phyloP scores from a whole-genome alignment of 2,888 invertebrate genomes.

The Melanostoma mellinum region DNA sequence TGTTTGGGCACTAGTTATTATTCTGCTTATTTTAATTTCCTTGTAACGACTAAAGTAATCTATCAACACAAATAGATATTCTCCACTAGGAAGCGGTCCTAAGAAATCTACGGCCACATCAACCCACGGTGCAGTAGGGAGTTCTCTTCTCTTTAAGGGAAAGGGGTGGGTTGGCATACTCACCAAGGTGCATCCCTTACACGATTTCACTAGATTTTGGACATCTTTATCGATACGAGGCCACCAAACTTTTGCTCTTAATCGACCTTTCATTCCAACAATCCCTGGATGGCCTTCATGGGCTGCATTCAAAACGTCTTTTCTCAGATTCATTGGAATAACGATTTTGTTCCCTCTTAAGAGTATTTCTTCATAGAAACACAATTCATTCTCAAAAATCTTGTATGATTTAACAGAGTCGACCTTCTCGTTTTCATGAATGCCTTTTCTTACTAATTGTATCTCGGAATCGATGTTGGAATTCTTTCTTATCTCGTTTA shows the following conservation, averaged over 20 bases:
- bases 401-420: background rate
- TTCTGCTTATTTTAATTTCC: too few relatives aligned
- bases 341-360: too few relatives aligned
- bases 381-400: too few relatives aligned
- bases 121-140: too few relatives aligned
- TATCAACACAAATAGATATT: background rate
- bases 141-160: too few relatives aligned
- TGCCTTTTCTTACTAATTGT: background rate
- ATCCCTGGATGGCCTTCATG: too few relatives aligned
- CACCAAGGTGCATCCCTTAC: background rate
- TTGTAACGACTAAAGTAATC: too few relatives aligned
- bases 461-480: background rate
- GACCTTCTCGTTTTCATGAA: background rate
- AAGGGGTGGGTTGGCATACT: too few relatives aligned
- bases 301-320: too few relatives aligned
- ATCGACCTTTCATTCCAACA: slow-evolving; percentile 6
- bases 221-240: slow-evolving; percentile 1
- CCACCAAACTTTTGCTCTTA: slow-evolving; percentile 12
- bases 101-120: too few relatives aligned
- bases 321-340: too few relatives aligned
- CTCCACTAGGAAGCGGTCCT: slow-evolving; percentile 1
- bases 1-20: background rate
- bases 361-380: too few relatives aligned
- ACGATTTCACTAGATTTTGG: background rate
- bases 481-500: background rate